Evolutionary conservation across 2,113 vertebrate species (phyloP).

Genomic region (Oostethus manadensis): DNA sequence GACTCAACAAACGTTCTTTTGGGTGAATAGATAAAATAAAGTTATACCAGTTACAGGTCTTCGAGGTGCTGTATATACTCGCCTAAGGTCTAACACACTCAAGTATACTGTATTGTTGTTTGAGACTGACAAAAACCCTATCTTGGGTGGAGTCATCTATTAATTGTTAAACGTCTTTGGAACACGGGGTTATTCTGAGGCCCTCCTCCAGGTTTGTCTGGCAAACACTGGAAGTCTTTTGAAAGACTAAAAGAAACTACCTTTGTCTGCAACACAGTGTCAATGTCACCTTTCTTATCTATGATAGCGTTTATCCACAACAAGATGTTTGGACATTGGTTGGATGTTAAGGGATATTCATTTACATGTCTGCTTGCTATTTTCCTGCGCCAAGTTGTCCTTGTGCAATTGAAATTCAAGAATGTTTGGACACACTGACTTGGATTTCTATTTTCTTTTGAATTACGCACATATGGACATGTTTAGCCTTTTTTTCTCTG

Average conservation of each 20-base stretch:
- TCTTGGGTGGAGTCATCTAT: constrained; percentile 2
- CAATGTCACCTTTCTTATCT: background rate
- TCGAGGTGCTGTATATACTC: background rate
- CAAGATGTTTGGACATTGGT: background rate
- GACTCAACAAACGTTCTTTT: too few species aligned
- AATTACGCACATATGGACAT: constrained; percentile 6
- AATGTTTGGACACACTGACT: constrained; percentile 14
- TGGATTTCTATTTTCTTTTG: constrained; percentile 7
- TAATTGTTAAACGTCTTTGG: background rate
- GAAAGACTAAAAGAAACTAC: background rate
- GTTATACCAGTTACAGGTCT: background rate
- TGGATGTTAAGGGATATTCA: background rate
- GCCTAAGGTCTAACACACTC: background rate
- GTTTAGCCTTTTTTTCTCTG: constrained; percentile 20
- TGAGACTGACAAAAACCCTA: background rate
- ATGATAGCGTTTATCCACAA: background rate
- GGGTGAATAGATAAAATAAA: too few species aligned
- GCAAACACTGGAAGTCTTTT: constrained; percentile 26
- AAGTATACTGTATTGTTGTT: background rate
- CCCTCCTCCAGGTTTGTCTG: constrained; percentile 28
- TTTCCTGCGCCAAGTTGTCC: background rate
- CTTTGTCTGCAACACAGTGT: background rate
- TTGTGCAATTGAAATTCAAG: background rate
- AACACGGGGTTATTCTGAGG: constrained; percentile 7
- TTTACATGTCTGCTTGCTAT: background rate